These are phyloP conservation scores for Zaprionus tsacasi DNA, from an alignment of 1,140 invertebrate species.

Conservation along the genomic window DNA sequence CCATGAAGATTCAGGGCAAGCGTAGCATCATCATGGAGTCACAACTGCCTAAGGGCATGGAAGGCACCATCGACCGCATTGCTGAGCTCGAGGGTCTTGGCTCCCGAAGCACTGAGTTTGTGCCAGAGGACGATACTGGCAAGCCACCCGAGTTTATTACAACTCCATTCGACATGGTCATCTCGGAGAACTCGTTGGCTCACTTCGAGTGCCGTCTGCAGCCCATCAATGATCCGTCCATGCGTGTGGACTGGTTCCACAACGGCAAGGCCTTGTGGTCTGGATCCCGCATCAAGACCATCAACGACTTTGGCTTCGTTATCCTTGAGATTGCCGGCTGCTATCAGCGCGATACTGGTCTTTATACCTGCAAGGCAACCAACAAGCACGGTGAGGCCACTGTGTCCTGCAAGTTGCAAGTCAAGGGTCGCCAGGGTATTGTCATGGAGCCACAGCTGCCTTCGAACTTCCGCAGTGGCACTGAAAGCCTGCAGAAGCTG, in stretches of 20 bases:
- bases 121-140: slow-evolving; percentile 91
- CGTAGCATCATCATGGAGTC: slow-evolving; percentile 96
- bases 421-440: slow-evolving; percentile 93
- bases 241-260: slow-evolving; percentile 98
- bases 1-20: slow-evolving; percentile 95
- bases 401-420: slow-evolving; percentile 93
- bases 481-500: slow-evolving; percentile 94
- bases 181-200: slow-evolving; percentile 95
- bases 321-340: slow-evolving; percentile 95
- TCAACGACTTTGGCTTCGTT: slow-evolving; percentile 97
- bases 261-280: slow-evolving; percentile 95
- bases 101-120: slow-evolving; percentile 85
- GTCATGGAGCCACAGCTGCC: slow-evolving; percentile 96
- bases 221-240: slow-evolving; percentile 95
- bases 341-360: slow-evolving; percentile 93
- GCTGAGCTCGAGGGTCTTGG: slow-evolving; percentile 95
- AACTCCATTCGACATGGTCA: slow-evolving; percentile 91
- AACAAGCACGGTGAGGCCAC: slow-evolving; percentile 95
- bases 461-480: slow-evolving; percentile 92
- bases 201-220: slow-evolving; percentile 96
- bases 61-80: slow-evolving; percentile 96
- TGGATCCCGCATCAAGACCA: slow-evolving; percentile 95
- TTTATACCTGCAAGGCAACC: slow-evolving; percentile 96
- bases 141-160: slow-evolving; percentile 97
- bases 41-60: slow-evolving; percentile 96